Conservation (phyloP, 2,888 invertebrate genomes). For the Tethea ocularis region DNA sequence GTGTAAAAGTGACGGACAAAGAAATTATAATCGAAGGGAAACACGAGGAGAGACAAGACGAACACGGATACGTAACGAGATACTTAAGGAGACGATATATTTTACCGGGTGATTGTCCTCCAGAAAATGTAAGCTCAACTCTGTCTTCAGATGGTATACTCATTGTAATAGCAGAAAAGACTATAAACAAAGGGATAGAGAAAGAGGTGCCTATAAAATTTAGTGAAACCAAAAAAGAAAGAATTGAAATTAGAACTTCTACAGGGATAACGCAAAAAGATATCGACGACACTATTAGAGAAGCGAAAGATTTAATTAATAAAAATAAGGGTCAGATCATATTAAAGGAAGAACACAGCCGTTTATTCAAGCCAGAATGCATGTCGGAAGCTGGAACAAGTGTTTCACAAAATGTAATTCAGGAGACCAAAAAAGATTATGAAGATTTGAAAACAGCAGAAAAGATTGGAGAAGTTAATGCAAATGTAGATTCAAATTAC, state of each 20-base stretch:
- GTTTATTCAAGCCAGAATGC: conserved; percentile 46
- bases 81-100: conserved; percentile 74
- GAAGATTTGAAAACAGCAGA: conserved; percentile 18
- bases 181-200: conserved; percentile 31
- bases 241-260: conserved; percentile 20
- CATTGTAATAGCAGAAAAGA: conserved; percentile 41
- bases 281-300: conserved; percentile 23
- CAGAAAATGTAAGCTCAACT: conserved; percentile 49
- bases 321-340: conserved; percentile 33
- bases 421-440: conserved; percentile 26
- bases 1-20: conserved; percentile 85
- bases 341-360: conserved; percentile 47
- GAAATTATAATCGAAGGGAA: conserved; percentile 84
- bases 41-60: conserved; percentile 76
- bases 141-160: conserved; percentile 57
- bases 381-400: conserved; percentile 28
- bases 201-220: conserved; percentile 51
- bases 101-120: conserved; percentile 55
- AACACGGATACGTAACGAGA: conserved; percentile 73
- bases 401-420: conserved; percentile 23
- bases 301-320: conserved; percentile 21
- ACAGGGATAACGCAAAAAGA: conserved; percentile 25
- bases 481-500: background rate
- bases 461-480: background rate
- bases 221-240: conserved; percentile 29